Evolutionary conservation across 1,140 invertebrate genomes (phyloP), one percentile per base, ranked within the genome.

Genomic region (Trichonephila clavata): DNA sequence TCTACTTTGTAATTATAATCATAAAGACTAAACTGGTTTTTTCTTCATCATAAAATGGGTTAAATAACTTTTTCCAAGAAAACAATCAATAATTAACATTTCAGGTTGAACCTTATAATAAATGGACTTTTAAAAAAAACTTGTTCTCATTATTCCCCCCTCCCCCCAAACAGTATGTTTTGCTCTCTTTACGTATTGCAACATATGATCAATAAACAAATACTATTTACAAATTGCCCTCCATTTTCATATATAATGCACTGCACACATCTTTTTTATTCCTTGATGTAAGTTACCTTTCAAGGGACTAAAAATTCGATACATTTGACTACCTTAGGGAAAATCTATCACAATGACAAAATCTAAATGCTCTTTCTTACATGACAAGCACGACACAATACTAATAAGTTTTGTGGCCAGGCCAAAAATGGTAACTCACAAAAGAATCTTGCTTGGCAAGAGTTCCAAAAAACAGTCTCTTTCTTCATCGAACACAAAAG

Each of bases 311-410:
- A 86, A 93, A 91, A 86, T 43, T 81, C 43, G 87, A 89, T 90
- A 93, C 92, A 93, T 39, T 63, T 93, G 92, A 93, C 92, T 93
- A 93, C 87, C 71, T 89, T 93, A 93, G 87, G 87, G 89, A 77
- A 87, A 92, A 83, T 89, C 92, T 93, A 93, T 93, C 92, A 93
- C 92, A 93, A 81, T 88, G 92, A 93, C 92, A 89, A 89, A 93
- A 89, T 90, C 92, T 93, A 93, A 93, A 93, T 93, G 92, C 92
- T 80, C 68, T 93, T 93, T 92, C 81, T 90, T 86, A 90, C 81
- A 71, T 65, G 86, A 89, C 68, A 91, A 93, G 87, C 92, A 93
- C 92, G 60, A 89, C 92, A 93, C 86, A 87, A 88, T 86, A 93
- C 86, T 93, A 93, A 87, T 93, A 93, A 93, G 86, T 89, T 87